phyloP scores from a whole-genome alignment of 1,140 invertebrate species.

The Penaeus japonicus region DNA sequence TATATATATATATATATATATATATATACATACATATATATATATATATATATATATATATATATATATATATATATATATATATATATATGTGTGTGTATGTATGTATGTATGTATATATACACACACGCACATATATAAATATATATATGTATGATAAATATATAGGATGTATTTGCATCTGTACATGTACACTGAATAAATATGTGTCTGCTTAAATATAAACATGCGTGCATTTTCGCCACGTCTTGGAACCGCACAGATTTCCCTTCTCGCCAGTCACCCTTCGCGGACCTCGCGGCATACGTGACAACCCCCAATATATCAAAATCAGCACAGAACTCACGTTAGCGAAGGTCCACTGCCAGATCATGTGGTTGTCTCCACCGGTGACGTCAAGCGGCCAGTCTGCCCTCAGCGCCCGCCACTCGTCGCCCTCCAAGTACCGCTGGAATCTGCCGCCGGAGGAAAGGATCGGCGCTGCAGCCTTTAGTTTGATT shows the following conservation, averaged over 20 bases:
- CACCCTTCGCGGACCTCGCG: no score
- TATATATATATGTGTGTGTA: not conserved
- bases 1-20: not conserved
- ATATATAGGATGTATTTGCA: not conserved
- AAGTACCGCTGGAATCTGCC: not conserved
- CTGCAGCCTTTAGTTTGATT: no score
- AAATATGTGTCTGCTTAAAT: no score
- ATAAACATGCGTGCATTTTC: no score
- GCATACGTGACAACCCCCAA: no score
- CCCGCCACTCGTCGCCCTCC: conserved; percentile 11
- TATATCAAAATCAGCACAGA: not conserved
- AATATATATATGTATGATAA: not conserved
- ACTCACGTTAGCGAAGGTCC: conserved; percentile 25
- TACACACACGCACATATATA: not conserved
- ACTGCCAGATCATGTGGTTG: conserved; percentile 9
- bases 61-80: conserved; percentile 18
- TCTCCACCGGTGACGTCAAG: not conserved
- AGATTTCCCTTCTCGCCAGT: no score
- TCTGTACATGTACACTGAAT: no score
- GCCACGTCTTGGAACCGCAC: no score
- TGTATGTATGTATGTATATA: not conserved
- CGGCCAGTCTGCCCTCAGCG: conserved; percentile 11
- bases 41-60: not conserved
- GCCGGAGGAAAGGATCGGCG: no score
- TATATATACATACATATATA: not conserved